A percentile compares a stretch with the other conserved stretches of the same genome.
These are phyloP conservation scores for Formica aserva DNA, from an alignment of 2,888 invertebrate species.

Conservation along the genomic window DNA sequence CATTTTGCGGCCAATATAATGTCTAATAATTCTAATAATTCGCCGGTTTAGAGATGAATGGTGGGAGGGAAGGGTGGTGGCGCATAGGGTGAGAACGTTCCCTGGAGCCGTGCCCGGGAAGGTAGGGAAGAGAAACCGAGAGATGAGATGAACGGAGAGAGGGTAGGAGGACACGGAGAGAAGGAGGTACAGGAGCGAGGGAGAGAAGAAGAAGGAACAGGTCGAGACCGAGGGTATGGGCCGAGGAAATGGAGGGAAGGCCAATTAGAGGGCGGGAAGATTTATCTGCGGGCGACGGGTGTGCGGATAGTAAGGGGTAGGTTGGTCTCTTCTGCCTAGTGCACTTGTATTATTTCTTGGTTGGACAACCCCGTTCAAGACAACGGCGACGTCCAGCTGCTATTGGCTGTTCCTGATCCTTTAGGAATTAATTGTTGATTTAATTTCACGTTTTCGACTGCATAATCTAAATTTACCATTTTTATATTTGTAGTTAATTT, in stretches of 20 bases:
- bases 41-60: slow-evolving; percentile 73
- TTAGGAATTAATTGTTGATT: slow-evolving; percentile 67
- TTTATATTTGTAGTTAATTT: not conserved
- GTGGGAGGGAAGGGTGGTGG: slow-evolving; percentile 58
- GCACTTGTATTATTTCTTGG: slow-evolving; percentile 83
- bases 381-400: slow-evolving; percentile 82
- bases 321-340: slow-evolving; percentile 76
- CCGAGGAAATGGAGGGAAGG: slow-evolving; percentile 85
- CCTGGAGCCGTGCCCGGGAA: slow-evolving; percentile 82
- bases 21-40: slow-evolving; percentile 85
- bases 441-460: slow-evolving; percentile 26
- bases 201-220: slow-evolving; percentile 78
- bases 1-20: slow-evolving; percentile 85
- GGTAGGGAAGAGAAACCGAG: slow-evolving; percentile 65
- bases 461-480: not conserved
- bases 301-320: slow-evolving; percentile 83
- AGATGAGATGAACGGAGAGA: slow-evolving; percentile 74
- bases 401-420: slow-evolving; percentile 76
- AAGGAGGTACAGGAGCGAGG: slow-evolving; percentile 54
- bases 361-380: slow-evolving; percentile 80
- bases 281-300: slow-evolving; percentile 86
- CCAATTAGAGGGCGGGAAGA: slow-evolving; percentile 86
- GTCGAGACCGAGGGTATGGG: slow-evolving; percentile 77
- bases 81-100: slow-evolving; percentile 77
- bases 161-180: slow-evolving; percentile 54